These are phyloP conservation scores for Melanargia galathea DNA, from an alignment of 2,888 invertebrate species.

Conservation along the genomic window DNA sequence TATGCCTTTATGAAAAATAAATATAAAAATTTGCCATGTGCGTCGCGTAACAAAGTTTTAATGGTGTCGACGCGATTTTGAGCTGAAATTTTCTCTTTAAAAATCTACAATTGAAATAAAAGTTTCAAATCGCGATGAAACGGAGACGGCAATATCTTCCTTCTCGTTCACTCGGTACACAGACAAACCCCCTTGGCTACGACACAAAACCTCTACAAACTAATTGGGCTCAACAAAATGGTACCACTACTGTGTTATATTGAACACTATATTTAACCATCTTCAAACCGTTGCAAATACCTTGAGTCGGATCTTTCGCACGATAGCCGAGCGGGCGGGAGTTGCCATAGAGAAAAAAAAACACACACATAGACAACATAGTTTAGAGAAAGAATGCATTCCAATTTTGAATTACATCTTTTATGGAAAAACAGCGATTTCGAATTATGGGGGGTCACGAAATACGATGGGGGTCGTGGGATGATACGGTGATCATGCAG, in stretches of 20 bases:
- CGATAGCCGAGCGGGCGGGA: conserved; percentile 84
- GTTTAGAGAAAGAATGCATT: conserved; percentile 84
- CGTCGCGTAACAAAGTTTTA: no score
- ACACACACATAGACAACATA: conserved; percentile 85
- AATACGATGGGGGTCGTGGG: conserved; percentile 39
- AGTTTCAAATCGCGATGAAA: not conserved
- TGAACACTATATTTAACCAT: conserved; percentile 41
- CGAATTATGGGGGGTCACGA: conserved; percentile 43
- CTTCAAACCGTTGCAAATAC: conserved; percentile 58
- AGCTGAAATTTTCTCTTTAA: not conserved
- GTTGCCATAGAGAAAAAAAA: conserved; percentile 88
- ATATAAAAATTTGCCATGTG: no score
- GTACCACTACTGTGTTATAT: conserved; percentile 67
- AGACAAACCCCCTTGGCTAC: conserved; percentile 82
- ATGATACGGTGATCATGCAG: conserved; percentile 61
- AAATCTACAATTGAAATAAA: not conserved
- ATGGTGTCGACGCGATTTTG: no score
- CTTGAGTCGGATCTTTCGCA: conserved; percentile 83
- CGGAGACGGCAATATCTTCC: conserved; percentile 61
- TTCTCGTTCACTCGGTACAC: conserved; percentile 61
- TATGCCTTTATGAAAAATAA: no score
- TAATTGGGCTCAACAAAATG: conserved; percentile 69
- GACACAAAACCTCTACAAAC: conserved; percentile 77
- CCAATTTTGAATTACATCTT: conserved; percentile 57
- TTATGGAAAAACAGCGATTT: conserved; percentile 37